Evolutionary conservation across 2,113 vertebrate species (phyloP).

Genomic region (Tylochromis polylepis): DNA sequence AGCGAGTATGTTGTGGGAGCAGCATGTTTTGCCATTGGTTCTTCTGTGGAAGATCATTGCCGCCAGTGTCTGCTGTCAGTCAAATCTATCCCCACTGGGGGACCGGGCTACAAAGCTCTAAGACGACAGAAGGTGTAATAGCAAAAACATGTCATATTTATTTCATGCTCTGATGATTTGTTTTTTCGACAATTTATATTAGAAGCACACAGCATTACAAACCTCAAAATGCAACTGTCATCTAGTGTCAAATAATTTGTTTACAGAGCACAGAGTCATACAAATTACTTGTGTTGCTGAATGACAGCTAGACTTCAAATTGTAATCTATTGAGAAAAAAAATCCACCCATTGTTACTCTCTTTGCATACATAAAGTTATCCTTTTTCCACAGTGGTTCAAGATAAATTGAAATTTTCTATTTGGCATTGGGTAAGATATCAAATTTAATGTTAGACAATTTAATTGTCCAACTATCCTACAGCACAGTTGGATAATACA

Average conservation of each 20-base stretch:
- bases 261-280: constrained; percentile 31
- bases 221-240: constrained; percentile 58
- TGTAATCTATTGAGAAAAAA: constrained; percentile 30
- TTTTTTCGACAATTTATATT: constrained; percentile 58
- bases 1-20: constrained; percentile 43
- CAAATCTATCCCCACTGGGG: constrained; percentile 51
- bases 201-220: constrained; percentile 40
- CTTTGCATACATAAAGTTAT: constrained; percentile 12
- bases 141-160: constrained; percentile 58
- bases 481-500: neutral
- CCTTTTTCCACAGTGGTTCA: neutral
- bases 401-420: neutral
- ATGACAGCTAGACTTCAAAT: constrained; percentile 43
- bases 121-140: constrained; percentile 57
- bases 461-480: neutral
- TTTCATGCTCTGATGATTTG: constrained; percentile 62
- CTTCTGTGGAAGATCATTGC: constrained; percentile 50
- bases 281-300: constrained; percentile 49
- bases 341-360: constrained; percentile 1
- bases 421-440: neutral
- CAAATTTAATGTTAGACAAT: neutral
- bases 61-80: constrained; percentile 62
- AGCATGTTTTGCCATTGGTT: constrained; percentile 54
- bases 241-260: constrained; percentile 45
- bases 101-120: constrained; percentile 35